Evolutionary conservation across 2,888 invertebrate genomes (phyloP).

Genomic region (Drosophila niveifrons): DNA sequence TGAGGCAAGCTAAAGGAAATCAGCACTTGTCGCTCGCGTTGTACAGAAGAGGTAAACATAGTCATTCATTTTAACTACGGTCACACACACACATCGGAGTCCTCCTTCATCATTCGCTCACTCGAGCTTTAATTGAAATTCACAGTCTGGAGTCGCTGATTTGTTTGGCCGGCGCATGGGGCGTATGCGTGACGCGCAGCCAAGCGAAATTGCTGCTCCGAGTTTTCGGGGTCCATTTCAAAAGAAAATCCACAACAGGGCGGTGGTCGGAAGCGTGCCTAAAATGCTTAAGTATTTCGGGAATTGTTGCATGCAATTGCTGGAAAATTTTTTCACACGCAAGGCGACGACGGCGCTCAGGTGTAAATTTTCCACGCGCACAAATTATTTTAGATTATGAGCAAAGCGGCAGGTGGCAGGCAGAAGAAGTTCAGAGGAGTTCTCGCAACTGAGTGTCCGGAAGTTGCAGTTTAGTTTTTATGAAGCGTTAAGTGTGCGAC

Average conservation of each 20-base stretch:
- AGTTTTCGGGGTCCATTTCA: constrained; percentile 41
- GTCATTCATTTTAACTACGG: constrained; percentile 70
- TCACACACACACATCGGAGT: not conserved
- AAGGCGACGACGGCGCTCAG: constrained; percentile 58
- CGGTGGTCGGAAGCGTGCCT: constrained; percentile 71
- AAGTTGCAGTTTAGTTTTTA: constrained; percentile 78
- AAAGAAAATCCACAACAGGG: constrained; percentile 5
- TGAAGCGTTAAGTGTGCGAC: constrained; percentile 62
- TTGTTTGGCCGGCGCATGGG: constrained; percentile 59
- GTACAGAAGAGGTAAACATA: constrained; percentile 56
- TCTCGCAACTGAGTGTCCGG: constrained; percentile 37
- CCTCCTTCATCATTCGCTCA: not conserved
- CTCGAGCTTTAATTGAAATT: constrained; percentile 70
- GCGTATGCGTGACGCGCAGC: constrained; percentile 76
- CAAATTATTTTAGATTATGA: constrained; percentile 80
- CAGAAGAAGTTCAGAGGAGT: constrained; percentile 1
- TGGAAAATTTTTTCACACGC: constrained; percentile 76
- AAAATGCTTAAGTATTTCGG: constrained; percentile 74
- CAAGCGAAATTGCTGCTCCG: constrained; percentile 52
- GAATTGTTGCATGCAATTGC: constrained; percentile 77
- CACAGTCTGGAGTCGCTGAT: constrained; percentile 69
- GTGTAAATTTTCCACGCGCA: constrained; percentile 75
- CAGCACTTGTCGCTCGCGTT: constrained; percentile 28
- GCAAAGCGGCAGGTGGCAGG: constrained; percentile 16
- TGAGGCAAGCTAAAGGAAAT: constrained; percentile 33